Percentiles rank a stretch among this genome's conserved stretches.
These are phyloP conservation scores for Sapayoa aenigma DNA, from an alignment of 2,113 vertebrate genomes.

Conservation along the genomic window DNA sequence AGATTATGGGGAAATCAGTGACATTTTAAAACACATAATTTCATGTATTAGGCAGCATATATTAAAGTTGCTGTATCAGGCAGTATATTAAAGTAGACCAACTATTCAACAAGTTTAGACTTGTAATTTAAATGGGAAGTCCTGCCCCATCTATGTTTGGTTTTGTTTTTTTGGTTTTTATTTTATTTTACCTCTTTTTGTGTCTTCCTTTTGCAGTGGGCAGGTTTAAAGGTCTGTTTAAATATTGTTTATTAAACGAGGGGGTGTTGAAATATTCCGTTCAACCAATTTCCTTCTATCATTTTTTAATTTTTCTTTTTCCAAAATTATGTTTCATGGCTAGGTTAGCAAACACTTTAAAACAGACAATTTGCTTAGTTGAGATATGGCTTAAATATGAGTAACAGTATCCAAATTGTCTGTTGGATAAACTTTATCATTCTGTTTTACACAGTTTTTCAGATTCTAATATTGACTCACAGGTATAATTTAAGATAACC, in stretches of 20 bases:
- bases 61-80: background rate
- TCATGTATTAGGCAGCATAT: background rate
- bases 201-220: background rate
- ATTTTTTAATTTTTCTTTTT: background rate
- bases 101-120: background rate
- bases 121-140: background rate
- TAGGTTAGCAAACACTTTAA: background rate
- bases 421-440: background rate
- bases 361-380: background rate
- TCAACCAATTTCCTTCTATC: background rate
- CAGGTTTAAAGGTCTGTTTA: background rate
- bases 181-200: background rate
- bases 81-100: background rate
- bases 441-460: background rate
- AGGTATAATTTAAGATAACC: background rate
- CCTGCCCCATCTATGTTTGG: rapidly evolving
- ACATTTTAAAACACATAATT: background rate
- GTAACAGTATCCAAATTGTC: background rate
- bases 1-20: background rate
- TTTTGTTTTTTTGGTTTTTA: background rate
- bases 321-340: background rate
- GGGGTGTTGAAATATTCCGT: background rate
- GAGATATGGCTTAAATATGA: background rate
- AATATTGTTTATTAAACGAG: background rate
- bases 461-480: background rate